Evolutionary conservation across 2,797 vertebrate species (phyloP), one percentile per base, ranked within the genome.

Genomic region (Gephyroberyx darwinii): DNA sequence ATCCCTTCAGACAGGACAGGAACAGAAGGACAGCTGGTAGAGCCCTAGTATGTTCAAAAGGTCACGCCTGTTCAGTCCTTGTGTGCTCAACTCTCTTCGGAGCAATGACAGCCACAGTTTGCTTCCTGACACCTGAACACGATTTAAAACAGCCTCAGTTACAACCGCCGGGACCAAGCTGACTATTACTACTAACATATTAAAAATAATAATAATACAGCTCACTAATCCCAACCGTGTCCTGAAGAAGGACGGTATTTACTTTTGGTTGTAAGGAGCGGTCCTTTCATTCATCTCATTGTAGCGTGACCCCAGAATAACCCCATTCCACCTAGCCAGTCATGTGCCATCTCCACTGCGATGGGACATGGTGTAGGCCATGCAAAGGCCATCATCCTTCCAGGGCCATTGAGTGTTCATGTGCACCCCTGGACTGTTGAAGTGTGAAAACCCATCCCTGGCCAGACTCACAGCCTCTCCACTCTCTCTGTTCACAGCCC

Each of bases 191-290:
- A 22, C 26, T 14, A 4, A n/a, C 17, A 0, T 55, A n/a, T 8
- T 52, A 37, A 43, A 64, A 63, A 16, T 47, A 20, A 50, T 26
- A 64, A 17, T 52, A 26, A 52, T 26, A 22, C 12, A 61, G 22
- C 63, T 56, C n/a, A 37, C 12, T 41, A 58, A 22, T 37, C 58
- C 9, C 2, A 9, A 2, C 35, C 41, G 8, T 35, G 47, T 62
- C 17, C 41, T 20, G 48, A 73, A 69, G 26, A 76, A 17, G 55
- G 30, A 16, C 17, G 43, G 53, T 3, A 2, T 64, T 20, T 67
- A 55, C 55, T 77, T 71, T 65, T 83, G 90, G 92, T 93, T 93
- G 91, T 93, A 90, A 91, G 91, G 90, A 91, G 91, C 91, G 55
- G 71, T 81, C 82, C 83, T 84, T 69, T 77, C 88, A 86, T 88